Evolutionary conservation across 2,113 vertebrate species (phyloP), one percentile per base, ranked within the genome.

Genomic region (Eurystomus gularis): DNA sequence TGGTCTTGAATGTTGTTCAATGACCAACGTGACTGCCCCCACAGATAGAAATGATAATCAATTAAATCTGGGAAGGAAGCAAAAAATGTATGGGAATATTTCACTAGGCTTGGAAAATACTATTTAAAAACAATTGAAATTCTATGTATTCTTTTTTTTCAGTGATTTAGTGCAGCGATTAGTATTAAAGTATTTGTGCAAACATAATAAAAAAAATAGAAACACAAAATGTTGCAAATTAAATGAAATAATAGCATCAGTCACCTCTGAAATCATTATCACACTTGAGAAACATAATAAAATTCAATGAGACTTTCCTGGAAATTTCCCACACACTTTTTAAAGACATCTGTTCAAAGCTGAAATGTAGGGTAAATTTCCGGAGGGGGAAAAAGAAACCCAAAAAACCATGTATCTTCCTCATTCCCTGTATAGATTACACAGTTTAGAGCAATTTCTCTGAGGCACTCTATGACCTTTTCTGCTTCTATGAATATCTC

Each of bases 271-370:
- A 95, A 91, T 66, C 58, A 58, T 93, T 75, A 70, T 49, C 0
- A 0, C 40, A 86, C 73, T 87, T 90, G 52, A 83, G 66, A 95
- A 94, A 62, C 49, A 84, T 40, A 82, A 76, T 21, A 82, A 76
- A 80, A 92, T 64, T 68, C 42, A 90, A 79, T 86, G 72, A 70
- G 86, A 84, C 80, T 61, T 96, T 80, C 86, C 77, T 92, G 57
- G 90, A 95, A 92, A 95, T 96, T 94, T 94, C 93, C 93, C 72
- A 95, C 85, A 64, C 44, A 52, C 39, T 88, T 65, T 88, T 58
- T 7, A 72, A 48, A 91, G 83, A 88, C 58, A 82, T 94, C 78
- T 96, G 75, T 73, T 94, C 94, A 60, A 85, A 88, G 69, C 80
- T 93, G 86, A 97, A 86, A 94, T 66, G 35, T 72, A 82, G 88